Evolutionary conservation across 2,113 vertebrate genomes (phyloP), one percentile per base, ranked within the genome.

Genomic region (Galemys pyrenaicus): DNA sequence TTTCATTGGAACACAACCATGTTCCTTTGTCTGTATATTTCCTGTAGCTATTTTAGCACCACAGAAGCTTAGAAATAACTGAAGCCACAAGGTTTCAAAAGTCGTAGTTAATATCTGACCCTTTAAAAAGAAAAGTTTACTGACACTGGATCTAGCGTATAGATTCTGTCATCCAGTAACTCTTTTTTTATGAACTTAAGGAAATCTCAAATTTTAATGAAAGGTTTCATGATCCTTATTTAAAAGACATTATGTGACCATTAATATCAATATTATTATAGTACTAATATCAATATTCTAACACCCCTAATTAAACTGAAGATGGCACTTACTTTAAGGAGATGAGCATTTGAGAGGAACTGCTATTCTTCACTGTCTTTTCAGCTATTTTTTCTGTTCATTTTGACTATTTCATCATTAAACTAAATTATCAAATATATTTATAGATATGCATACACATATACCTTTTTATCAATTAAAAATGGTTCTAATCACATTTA

Each of bases 131-230:
- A 83, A 74, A 92, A 39, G 15, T 75, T 75, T 89, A 44, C 15
- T 19, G 1, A 77, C 15, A 37, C 9, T 30, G 71, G 56, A 86
- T 41, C 15, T 37, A 86, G 10, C 84, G 30, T 37, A 89, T 30
- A 26, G n/a, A 65, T 68, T 60, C 80, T 46, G 37, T 91, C 49
- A 92, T 30, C 28, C 28, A 78, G 4, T 3, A 51, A 87, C 12
- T 89, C 7, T 49, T 93, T 78, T 24, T 62, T 41, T 17, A 51
- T 64, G 22, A 32, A 77, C 39, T 75, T 88, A 49, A 35, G 39
- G 26, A 46, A 93, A 91, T 35, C 44, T 70, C 35, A 78, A 71
- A 35, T 56, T 83, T 89, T 60, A 79, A 60, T 95, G 28, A 46
- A 62, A 0, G 10, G 0, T 64, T 68, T 37, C 32, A 78, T n/a